phyloP scores from a whole-genome alignment of 2,113 vertebrate species.

The Mirounga angustirostris region DNA sequence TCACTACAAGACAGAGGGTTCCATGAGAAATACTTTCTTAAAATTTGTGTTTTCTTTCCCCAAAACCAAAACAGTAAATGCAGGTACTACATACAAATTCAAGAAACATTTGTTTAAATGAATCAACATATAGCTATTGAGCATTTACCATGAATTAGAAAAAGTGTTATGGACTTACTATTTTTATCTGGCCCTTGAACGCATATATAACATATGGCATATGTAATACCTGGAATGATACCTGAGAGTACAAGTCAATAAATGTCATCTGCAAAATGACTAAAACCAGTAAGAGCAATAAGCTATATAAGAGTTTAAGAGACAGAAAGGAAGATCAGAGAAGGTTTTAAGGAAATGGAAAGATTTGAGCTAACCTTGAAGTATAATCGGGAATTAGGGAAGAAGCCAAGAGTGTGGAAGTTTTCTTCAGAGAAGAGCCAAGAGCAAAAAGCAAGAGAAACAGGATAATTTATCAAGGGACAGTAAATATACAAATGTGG shows the following conservation, averaged over 20 bases:
- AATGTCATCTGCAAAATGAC: constrained; percentile 36
- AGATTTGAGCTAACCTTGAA: neutral
- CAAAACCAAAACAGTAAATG: neutral
- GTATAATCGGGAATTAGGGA: neutral
- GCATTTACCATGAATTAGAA: neutral
- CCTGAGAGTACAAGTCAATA: neutral
- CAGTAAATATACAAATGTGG: neutral
- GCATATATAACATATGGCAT: neutral
- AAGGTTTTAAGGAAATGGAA: constrained; percentile 6
- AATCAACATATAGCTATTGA: neutral
- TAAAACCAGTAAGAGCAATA: neutral
- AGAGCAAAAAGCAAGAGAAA: neutral
- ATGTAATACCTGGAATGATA: neutral
- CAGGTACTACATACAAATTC: constrained; percentile 31
- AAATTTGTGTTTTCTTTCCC: neutral
- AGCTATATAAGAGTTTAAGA: neutral
- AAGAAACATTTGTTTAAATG: constrained; percentile 47
- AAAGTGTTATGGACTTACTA: neutral
- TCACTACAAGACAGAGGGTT: neutral
- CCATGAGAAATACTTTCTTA: neutral
- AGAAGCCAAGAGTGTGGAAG: neutral
- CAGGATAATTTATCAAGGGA: neutral
- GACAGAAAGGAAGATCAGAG: neutral
- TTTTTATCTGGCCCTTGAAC: constrained; percentile 21
- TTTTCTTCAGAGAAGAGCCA: neutral